A percentile compares a stretch with the other conserved stretches of the same genome.
Conservation (phyloP, 1,140 invertebrate genomes). For the Phymorhynchus buccinoides region DNA sequence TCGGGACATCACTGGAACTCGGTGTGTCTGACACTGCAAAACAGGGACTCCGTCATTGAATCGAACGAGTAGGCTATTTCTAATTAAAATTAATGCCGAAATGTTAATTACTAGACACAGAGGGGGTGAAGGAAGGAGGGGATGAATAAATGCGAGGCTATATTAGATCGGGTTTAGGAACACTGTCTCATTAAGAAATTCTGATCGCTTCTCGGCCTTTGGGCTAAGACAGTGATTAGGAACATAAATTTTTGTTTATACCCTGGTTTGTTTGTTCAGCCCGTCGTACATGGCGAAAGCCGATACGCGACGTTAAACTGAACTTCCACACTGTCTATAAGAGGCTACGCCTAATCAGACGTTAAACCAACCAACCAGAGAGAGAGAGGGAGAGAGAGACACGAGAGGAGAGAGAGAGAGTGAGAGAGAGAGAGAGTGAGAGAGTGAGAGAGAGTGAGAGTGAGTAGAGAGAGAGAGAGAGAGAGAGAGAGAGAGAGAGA, state of each 20-base stretch:
- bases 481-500: constrained; percentile 24
- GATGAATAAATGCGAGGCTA: not conserved
- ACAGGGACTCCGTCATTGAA: not conserved
- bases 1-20: no score
- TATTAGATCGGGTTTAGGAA: not conserved
- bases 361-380: no score
- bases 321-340: no score
- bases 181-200: no score
- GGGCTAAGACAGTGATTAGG: no score
- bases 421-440: constrained; percentile 22
- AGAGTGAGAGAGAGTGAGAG: not conserved
- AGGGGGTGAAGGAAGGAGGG: not conserved
- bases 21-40: not conserved
- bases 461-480: constrained; percentile 12
- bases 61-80: not conserved
- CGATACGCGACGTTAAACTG: no score
- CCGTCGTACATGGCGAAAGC: no score
- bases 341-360: no score
- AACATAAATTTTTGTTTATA: no score
- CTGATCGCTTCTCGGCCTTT: no score
- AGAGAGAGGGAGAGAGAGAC: not conserved
- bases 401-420: constrained; percentile 25
- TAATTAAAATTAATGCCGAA: not conserved
- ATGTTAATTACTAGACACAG: no score
- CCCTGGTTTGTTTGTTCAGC: no score